Evolutionary conservation across 2,888 invertebrate genomes (phyloP).

Genomic region (Dioctria linearis): DNA sequence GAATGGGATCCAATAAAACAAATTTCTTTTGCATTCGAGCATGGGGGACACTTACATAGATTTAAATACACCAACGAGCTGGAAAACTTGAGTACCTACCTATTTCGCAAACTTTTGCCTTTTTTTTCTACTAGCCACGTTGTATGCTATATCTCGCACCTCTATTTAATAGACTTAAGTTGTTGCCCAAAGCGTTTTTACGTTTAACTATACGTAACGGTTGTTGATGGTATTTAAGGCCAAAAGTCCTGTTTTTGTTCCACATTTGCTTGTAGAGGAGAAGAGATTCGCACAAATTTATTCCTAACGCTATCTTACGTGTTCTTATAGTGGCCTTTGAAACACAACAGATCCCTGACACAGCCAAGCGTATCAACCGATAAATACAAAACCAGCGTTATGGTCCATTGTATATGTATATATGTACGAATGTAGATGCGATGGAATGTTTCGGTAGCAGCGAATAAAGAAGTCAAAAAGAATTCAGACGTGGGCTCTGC

Average conservation of each 20-base stretch:
- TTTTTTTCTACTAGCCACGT: conserved; percentile 12
- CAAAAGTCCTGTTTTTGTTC: neutral
- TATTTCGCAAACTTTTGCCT: neutral
- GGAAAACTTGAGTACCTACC: conserved; percentile 15
- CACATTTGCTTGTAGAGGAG: neutral
- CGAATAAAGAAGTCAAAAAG: conserved; percentile 43
- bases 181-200: neutral
- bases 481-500: neutral
- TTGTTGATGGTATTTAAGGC: neutral
- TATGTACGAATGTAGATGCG: neutral
- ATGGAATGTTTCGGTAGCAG: conserved; percentile 16
- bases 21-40: conserved; percentile 57
- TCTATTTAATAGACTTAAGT: neutral
- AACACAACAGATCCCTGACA: conserved; percentile 25
- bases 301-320: neutral
- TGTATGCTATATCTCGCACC: neutral
- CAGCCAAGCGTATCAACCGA: conserved; percentile 11
- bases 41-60: neutral
- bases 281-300: conserved; percentile 8
- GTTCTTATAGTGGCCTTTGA: conserved; percentile 31
- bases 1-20: conserved; percentile 56
- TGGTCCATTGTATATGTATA: neutral
- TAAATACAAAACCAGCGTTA: conserved; percentile 21
- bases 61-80: conserved; percentile 20
- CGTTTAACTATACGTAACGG: neutral